A percentile compares a stretch with the other conserved stretches of the same genome.
phyloP scores from a whole-genome alignment of 2,797 vertebrate genomes.

The Pygocentrus nattereri region DNA sequence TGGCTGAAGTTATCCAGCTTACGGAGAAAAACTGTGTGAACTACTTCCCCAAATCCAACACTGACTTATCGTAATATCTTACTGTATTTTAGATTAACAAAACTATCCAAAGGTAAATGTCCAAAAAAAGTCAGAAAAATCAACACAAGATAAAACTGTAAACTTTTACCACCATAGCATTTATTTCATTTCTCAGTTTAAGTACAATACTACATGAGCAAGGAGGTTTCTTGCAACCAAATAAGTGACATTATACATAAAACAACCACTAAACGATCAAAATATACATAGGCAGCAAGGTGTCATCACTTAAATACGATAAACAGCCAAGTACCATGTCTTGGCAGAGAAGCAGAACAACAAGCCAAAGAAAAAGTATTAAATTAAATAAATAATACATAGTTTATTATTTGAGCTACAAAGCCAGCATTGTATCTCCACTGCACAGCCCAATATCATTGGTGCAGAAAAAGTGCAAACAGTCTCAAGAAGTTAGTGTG shows the following conservation, averaged over 20 bases:
- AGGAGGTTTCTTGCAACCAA: constrained; percentile 6
- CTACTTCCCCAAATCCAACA: too few relatives aligned
- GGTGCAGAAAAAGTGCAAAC: constrained; percentile 3
- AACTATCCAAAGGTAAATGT: neutral
- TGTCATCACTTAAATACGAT: neutral
- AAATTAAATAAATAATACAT: neutral
- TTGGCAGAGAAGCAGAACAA: neutral
- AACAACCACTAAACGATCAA: constrained; percentile 16
- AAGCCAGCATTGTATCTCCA: neutral
- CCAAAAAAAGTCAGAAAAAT: neutral
- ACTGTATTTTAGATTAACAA: neutral
- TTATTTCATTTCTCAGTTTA: constrained; percentile 44
- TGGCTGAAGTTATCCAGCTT: too few relatives aligned
- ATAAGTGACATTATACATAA: neutral
- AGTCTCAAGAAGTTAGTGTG: neutral
- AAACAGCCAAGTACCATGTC: neutral
- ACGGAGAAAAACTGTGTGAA: neutral
- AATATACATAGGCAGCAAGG: neutral
- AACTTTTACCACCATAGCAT: neutral
- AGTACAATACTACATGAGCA: constrained; percentile 33
- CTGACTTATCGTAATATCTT: too few relatives aligned
- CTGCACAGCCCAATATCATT: neutral
- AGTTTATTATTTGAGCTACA: neutral
- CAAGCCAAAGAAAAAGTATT: neutral
- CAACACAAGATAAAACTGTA: neutral